Base-by-base conservation (phyloP, 2,797 vertebrate species). In the Falco biarmicus region DNA sequence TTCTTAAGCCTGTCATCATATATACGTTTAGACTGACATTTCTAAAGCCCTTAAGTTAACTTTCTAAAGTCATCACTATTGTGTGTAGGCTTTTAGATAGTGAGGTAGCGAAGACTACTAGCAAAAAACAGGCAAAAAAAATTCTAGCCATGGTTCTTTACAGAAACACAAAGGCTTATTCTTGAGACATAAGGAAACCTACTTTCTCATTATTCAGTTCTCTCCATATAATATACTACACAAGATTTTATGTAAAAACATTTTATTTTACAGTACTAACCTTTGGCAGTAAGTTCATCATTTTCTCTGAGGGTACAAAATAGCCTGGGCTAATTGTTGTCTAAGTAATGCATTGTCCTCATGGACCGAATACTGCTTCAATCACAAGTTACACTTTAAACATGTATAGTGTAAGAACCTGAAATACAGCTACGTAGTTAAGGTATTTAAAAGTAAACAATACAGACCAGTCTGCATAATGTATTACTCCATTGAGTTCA, bases 161-260 rank as follows among this genome's bases (percentile, higher is more conserved):
- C 17, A 50, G 37, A 63, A 80, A 15, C 14, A 5, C 45, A n/a
- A 51, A 66, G 15, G 24, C 18, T 64, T 90, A 7, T 70, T 85
- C n/a, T 57, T 54, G 41, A 75, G 20, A 69, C 14, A 11, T 31
- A 41, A 39, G 25, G 45, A 89, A 75, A 61, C 39, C 26, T 69
- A 37, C 20, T 69, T 2, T 43, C 3, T 45, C 2, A 1, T 78
- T 47, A 51, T 21, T 64, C 6, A 1, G 9, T 70, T 64, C 17
- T 37, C 6, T 84, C 14, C 4, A 3, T 60, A n/a, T 73, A 57
- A 68, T 34, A 37, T 39, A 24, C 9, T 29, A 26, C 4, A 31
- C 6, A 19, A 45, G n/a, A 24, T 6, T 4, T 64, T 31, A 5
- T 2, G 0, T 60, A 13, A 24, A 2, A 11, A 24, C 7, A 7